These are phyloP conservation scores for Cirrhinus mrigala DNA, from an alignment of 2,797 vertebrate genomes.

Conservation along the genomic window DNA sequence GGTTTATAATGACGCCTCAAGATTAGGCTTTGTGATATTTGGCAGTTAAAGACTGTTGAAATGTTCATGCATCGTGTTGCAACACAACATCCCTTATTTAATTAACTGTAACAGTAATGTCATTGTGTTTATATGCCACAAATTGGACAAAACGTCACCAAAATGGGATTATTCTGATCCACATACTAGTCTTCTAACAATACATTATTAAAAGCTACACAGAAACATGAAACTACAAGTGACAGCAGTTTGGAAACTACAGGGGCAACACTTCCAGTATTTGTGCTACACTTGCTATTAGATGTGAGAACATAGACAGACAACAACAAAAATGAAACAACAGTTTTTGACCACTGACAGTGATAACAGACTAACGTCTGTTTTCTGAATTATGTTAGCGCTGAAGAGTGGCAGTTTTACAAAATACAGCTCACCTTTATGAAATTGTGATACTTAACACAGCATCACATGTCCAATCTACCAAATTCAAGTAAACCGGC, in stretches of 20 bases:
- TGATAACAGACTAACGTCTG: neutral
- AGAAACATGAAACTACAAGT: conserved; percentile 11
- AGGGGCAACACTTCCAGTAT: conserved; percentile 8
- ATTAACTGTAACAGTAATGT: neutral
- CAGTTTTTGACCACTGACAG: conserved; percentile 4
- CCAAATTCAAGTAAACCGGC: conserved; percentile 23
- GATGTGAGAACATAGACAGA: neutral
- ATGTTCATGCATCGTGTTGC: neutral
- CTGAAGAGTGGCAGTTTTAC: neutral
- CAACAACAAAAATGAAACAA: conserved; percentile 7
- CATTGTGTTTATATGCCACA: neutral
- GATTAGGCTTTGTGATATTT: conserved; percentile 33
- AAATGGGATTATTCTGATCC: neutral
- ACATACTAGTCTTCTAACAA: conserved; percentile 1
- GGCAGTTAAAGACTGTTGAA: conserved; percentile 29
- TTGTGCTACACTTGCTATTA: conserved; percentile 34
- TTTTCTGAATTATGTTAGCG: neutral
- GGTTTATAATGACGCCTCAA: neutral
- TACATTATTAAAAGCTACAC: neutral
- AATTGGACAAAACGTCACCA: neutral
- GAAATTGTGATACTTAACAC: neutral
- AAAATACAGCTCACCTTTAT: neutral
- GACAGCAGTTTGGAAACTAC: neutral
- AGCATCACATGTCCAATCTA: neutral
- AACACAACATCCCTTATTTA: conserved; percentile 4